These are phyloP conservation scores for Catharus fuscescens DNA, from an alignment of 2,113 vertebrate genomes.

Conservation along the genomic window DNA sequence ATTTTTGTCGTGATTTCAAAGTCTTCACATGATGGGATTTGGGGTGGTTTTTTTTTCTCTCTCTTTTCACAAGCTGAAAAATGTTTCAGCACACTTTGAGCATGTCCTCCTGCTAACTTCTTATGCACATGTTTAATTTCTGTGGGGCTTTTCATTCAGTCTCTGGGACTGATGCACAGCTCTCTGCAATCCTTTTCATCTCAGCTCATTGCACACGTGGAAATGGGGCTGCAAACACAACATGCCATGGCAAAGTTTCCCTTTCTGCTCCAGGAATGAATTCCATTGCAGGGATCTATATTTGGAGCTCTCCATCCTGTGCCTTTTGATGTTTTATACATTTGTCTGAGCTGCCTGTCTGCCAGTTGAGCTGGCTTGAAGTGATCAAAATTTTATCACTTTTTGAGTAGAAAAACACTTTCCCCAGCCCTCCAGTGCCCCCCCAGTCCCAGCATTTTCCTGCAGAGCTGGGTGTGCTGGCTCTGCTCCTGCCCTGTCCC, in stretches of 20 bases:
- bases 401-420: background rate
- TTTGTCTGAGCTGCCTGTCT: slow-evolving; percentile 59
- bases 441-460: background rate
- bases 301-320: slow-evolving; percentile 27
- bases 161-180: background rate
- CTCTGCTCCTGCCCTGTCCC: background rate
- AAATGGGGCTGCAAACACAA: background rate
- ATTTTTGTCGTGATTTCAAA: background rate
- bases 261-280: background rate
- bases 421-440: background rate
- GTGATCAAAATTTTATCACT: slow-evolving; percentile 62
- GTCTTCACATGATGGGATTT: background rate
- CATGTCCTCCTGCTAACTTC: background rate
- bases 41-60: background rate
- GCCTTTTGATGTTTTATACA: slow-evolving; percentile 78
- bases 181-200: background rate
- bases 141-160: background rate
- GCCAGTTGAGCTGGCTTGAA: background rate
- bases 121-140: background rate
- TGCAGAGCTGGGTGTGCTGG: background rate
- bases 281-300: background rate
- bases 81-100: background rate
- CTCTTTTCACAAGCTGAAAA: background rate
- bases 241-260: background rate
- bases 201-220: background rate